Conservation (phyloP, 2,113 vertebrate genomes). For the Prinia subflava region DNA sequence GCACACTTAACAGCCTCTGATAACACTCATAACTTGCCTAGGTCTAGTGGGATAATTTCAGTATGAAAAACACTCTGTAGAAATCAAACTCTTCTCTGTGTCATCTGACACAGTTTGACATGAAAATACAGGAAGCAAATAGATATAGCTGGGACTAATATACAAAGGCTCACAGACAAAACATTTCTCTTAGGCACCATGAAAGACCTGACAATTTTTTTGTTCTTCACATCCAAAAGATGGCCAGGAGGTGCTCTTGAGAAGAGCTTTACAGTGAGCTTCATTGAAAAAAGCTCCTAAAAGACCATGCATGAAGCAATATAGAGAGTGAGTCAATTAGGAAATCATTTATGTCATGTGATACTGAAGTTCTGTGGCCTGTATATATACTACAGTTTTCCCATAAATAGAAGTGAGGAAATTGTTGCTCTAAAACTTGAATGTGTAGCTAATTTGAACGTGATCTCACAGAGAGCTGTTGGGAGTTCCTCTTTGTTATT, state of each 20-base stretch:
- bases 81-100: background rate
- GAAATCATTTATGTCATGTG: background rate
- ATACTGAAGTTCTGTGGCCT: background rate
- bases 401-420: slow-evolving; percentile 61
- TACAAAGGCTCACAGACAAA: background rate
- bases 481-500: slow-evolving; percentile 47
- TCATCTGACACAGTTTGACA: background rate
- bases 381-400: slow-evolving; percentile 28
- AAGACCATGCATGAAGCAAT: background rate
- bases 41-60: background rate
- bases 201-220: background rate
- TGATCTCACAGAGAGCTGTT: slow-evolving; percentile 26
- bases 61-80: background rate
- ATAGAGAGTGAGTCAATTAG: slow-evolving; percentile 43
- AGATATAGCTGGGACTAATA: background rate
- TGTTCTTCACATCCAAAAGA: background rate
- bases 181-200: background rate
- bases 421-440: slow-evolving; percentile 49
- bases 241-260: background rate
- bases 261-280: background rate
- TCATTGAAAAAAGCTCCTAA: background rate
- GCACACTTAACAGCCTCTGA: background rate
- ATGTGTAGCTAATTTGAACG: slow-evolving; percentile 42
- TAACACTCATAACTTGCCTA: background rate
- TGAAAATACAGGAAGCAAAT: background rate